A percentile compares a stretch with the other conserved stretches of the same genome.
These are phyloP conservation scores for Saturnia japonica DNA, from an alignment of 2,888 invertebrate species.

Conservation along the genomic window DNA sequence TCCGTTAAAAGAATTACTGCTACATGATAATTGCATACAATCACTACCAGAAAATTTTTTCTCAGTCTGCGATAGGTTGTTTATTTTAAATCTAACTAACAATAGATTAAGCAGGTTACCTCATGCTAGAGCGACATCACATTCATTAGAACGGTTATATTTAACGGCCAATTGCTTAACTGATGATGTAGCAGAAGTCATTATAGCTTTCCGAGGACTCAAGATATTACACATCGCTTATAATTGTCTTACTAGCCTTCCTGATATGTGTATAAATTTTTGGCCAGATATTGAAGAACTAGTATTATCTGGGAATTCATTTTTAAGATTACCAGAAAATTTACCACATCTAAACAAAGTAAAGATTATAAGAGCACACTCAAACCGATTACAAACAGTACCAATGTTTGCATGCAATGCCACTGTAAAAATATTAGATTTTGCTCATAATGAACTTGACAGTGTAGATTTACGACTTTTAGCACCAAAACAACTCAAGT, in stretches of 20 bases:
- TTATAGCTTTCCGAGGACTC: conserved; percentile 84
- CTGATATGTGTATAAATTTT: conserved; percentile 87
- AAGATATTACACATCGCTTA: conserved; percentile 89
- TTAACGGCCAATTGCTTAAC: conserved; percentile 89
- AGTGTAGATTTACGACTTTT: conserved; percentile 88
- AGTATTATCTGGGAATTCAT: conserved; percentile 90
- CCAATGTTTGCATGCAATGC: conserved; percentile 89
- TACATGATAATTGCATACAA: conserved; percentile 90
- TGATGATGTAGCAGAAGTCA: conserved; percentile 85
- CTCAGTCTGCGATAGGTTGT: conserved; percentile 83
- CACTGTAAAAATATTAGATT: conserved; percentile 89
- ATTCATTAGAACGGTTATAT: conserved; percentile 85
- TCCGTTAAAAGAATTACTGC: conserved; percentile 86
- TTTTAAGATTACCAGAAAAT: conserved; percentile 88
- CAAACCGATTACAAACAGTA: conserved; percentile 88
- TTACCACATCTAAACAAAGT: conserved; percentile 87
- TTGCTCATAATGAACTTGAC: conserved; percentile 93
- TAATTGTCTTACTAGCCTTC: conserved; percentile 87
- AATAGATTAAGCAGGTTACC: conserved; percentile 88
- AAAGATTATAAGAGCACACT: conserved; percentile 89
- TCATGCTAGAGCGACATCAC: conserved; percentile 83
- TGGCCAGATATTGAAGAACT: conserved; percentile 92
- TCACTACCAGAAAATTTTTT: conserved; percentile 90
- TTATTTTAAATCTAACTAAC: conserved; percentile 89
- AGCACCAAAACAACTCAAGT: conserved; percentile 91